phyloP scores from a whole-genome alignment of 1,140 invertebrate species.

The Drosophila equinoxialis region DNA sequence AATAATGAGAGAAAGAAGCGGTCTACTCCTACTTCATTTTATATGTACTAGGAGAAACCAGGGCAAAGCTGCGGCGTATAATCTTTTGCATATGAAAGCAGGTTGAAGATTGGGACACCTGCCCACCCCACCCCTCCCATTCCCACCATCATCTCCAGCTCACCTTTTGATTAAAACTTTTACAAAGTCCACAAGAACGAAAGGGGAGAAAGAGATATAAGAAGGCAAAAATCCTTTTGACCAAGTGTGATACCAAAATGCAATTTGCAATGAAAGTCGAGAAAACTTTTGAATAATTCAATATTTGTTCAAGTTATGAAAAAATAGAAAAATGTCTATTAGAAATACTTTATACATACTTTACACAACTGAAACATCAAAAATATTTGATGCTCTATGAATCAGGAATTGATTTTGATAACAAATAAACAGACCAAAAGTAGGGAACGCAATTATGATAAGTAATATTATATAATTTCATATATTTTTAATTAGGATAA shows the following conservation, averaged over 20 bases:
- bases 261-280: slow-evolving; percentile 69
- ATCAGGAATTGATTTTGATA: too few relatives aligned
- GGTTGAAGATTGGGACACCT: slow-evolving; percentile 63
- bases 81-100: slow-evolving; percentile 79
- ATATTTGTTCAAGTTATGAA: slow-evolving; percentile 18
- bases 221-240: slow-evolving; percentile 23
- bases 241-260: slow-evolving; percentile 59
- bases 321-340: too few relatives aligned
- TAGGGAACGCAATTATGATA: too few relatives aligned
- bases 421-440: too few relatives aligned
- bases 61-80: slow-evolving; percentile 42
- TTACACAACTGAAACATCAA: too few relatives aligned
- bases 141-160: not conserved
- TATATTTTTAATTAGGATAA: too few relatives aligned
- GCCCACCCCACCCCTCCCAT: too few relatives aligned
- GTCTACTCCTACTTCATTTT: not conserved
- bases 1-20: slow-evolving; percentile 53
- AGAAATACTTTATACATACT: too few relatives aligned
- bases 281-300: slow-evolving; percentile 57
- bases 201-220: not conserved
- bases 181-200: slow-evolving; percentile 42
- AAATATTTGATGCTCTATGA: too few relatives aligned
- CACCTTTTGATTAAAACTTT: slow-evolving; percentile 52
- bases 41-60: slow-evolving; percentile 3
- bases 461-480: too few relatives aligned